Percentiles rank a stretch among this genome's conserved stretches.
phyloP scores from a whole-genome alignment of 2,797 vertebrate genomes.

The Luscinia megarhynchos region DNA sequence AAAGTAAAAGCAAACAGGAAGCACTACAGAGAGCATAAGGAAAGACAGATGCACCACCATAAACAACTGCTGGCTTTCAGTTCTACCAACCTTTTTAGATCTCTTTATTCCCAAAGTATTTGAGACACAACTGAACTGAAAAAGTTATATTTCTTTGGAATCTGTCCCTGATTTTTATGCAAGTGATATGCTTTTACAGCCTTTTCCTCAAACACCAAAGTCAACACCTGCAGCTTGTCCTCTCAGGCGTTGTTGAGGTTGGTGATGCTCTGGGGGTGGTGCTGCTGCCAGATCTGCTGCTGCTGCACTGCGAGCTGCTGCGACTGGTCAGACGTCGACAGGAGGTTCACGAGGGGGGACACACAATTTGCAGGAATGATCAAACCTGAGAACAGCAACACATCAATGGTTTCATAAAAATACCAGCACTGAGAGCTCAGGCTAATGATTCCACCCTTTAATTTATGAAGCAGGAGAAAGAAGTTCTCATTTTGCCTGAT shows the following conservation, averaged over 20 bases:
- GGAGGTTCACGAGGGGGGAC: conserved; percentile 90
- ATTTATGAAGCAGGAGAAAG: background rate
- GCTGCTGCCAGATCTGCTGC: conserved; percentile 98
- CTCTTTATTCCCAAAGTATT: conserved; percentile 74
- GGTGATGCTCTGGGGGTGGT: conserved; percentile 96
- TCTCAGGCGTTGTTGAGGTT: conserved; percentile 84
- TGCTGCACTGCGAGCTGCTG: conserved; percentile 97
- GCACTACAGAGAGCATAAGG: conserved; percentile 75
- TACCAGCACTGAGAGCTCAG: background rate
- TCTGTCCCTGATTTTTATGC: conserved; percentile 87
- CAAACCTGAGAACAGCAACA: conserved; percentile 83
- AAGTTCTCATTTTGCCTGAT: background rate
- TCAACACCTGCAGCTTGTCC: conserved; percentile 59
- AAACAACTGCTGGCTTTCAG: conserved; percentile 75
- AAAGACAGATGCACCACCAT: conserved; percentile 73
- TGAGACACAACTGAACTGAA: conserved; percentile 79
- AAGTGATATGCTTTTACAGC: conserved; percentile 78
- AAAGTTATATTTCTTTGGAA: conserved; percentile 86
- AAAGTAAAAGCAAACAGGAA: conserved; percentile 73
- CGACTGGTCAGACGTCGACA: conserved; percentile 96
- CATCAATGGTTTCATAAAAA: background rate
- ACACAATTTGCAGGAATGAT: conserved; percentile 99
- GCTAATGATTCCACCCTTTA: background rate
- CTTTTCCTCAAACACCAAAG: conserved; percentile 65
- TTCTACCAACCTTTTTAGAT: conserved; percentile 74